These are phyloP conservation scores for Drosophila antonietae DNA, from an alignment of 2,888 invertebrate genomes.

Conservation along the genomic window DNA sequence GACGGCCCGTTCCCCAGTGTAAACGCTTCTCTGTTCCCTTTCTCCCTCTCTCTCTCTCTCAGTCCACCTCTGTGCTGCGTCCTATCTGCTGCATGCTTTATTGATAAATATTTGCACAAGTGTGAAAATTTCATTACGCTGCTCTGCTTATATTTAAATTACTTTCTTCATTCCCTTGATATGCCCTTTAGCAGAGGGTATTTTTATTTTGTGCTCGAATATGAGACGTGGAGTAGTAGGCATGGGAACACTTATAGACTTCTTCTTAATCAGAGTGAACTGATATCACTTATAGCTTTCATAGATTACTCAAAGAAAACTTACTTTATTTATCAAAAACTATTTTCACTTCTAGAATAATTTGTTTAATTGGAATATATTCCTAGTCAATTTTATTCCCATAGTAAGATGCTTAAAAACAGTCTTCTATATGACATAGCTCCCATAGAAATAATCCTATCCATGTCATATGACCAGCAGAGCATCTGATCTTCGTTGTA, in stretches of 20 bases:
- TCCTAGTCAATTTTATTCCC: neutral
- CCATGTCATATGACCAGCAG: neutral
- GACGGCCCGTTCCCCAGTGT: constrained; percentile 30
- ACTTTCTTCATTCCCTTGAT: constrained; percentile 57
- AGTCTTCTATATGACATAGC: too few species aligned
- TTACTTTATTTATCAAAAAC: neutral
- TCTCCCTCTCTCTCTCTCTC: neutral
- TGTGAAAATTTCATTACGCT: constrained; percentile 82
- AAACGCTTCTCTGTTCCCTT: neutral
- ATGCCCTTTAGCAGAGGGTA: neutral
- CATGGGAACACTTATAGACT: neutral
- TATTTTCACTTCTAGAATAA: neutral
- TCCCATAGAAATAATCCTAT: neutral
- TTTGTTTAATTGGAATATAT: neutral
- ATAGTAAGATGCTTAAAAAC: neutral
- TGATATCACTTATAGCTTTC: neutral
- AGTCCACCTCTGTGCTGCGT: constrained; percentile 6
- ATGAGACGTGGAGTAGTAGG: neutral
- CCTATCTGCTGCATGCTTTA: constrained; percentile 60
- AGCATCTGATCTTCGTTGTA: constrained; percentile 1
- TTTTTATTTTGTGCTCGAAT: neutral
- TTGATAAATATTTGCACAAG: constrained; percentile 82
- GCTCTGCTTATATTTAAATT: constrained; percentile 82
- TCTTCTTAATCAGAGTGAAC: neutral
- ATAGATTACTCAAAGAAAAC: neutral